Base-by-base conservation (phyloP, 1,140 invertebrate species). In the Melipona quadrifasciata region DNA sequence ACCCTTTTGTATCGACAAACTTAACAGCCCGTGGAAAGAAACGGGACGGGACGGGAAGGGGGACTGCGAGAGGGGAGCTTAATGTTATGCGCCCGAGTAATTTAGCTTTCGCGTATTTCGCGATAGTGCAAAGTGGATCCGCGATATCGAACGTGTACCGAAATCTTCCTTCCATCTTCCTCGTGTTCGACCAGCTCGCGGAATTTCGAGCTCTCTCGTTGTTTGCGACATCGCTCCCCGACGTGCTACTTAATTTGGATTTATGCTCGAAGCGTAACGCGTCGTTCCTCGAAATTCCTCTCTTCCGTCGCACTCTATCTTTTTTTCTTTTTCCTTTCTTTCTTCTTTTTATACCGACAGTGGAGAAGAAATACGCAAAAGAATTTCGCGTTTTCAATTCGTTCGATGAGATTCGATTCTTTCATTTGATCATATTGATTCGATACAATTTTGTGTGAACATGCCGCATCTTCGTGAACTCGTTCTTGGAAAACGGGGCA, bases 1-100 rank as follows among this genome's bases (percentile, higher is more conserved):
- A n/a, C 82, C 83, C 61, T 80, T 84, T 84, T 84, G 77, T 84
- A 80, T 80, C 77, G 77, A 58, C 61, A 57, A 80, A 74, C 83
- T 84, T 68, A 74, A 80, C 76, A 68, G 51, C 58, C 53, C 39
- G 39, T 47, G 39, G 39, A 47, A 47, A 47, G 39, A 47, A 47
- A 12, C 53, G 19, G 47, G 53, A 24, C 53, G 19, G 47, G 53
- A 24, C n/a, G 47, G 24, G 55, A 76, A 14, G 24, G 39, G 73
- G 24, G 21, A 17, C 17, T 24, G 19, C 14, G 8, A 2, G 55
- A 47, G 74, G 55, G 67, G 79, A 61, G 77, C 75, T 72, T 72
- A 79, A 64, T 72, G 55, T 55, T 51, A 57, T 65, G 74, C 73
- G 76, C 55, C 39, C 67, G 47, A 72, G 75, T 71, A 84, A 84